Base-by-base conservation (phyloP, 2,888 invertebrate species). In the Pheosia gnoma region DNA sequence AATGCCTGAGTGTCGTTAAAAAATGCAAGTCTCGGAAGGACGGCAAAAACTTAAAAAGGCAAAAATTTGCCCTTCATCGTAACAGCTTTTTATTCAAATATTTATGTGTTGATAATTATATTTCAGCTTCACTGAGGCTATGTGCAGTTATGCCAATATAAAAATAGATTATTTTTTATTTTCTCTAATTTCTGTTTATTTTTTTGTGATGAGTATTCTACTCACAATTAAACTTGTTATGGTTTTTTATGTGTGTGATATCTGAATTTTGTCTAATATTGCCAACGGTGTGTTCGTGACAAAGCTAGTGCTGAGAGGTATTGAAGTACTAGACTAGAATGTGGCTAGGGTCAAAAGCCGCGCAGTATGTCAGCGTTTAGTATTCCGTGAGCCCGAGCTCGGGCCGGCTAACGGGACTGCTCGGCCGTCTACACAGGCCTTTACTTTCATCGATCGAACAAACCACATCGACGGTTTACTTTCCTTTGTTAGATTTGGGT, bases 331-430 rank as follows among this genome's bases (percentile, higher is more conserved):
- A 90, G 88, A 86, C 90, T 91, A 93, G 91, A 93, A 93, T 91
- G 92, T 92, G 80, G 82, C 81, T 90, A 92, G 92, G 93, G 93
- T 93, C 93, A 93, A 93, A 93, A 92, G 89, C 93, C 93, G 91
- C 91, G 90, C 86, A 91, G 93, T 93, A 86, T 93, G 93, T 93
- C 93, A 93, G 91, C 87, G 91, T 88, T 93, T 92, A 92, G 93
- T 93, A 93, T 93, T 92, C 93, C 90, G 88, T 87, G 89, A 87
- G 91, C 82, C 83, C 83, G 84, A 81, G 84, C 85, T 83, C 85
- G 86, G 86, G 87, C 87, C 90, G 82, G 82, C 83, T 93, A 93
- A 91, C 93, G 92, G 93, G 89, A 92, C 88, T 82, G 79, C 74
- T 76, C 81, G 82, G 74, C 85, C 86, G 89, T 90, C 90, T 89